Evolutionary conservation across 2,888 invertebrate genomes (phyloP), one percentile per base, ranked within the genome.

Genomic region (Ephialtes manifestator): DNA sequence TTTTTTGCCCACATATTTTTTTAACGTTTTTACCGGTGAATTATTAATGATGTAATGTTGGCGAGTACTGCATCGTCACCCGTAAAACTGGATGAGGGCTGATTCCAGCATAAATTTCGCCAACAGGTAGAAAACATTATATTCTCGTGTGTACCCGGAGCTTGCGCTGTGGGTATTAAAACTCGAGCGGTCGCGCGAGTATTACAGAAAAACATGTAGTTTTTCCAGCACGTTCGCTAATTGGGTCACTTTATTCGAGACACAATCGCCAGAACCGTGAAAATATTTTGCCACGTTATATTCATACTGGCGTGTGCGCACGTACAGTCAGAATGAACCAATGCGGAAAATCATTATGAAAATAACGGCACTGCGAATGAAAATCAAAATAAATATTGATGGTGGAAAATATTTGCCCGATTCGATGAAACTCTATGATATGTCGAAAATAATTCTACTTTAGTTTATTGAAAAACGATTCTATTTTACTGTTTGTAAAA

Each of bases 241-340:
- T 79, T 85, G 85, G 82, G 75, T 85, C 82, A 82, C 71, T 75
- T 55, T 65, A 55, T 70, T 81, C 79, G 71, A 53, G 53, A 35
- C 70, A 68, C 70, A n/a, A 71, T 71, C 51, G 70, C 65, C 75
- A 55, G 53, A 67, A 51, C 20, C 68, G 48, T 43, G 55, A 15
- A 39, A 63, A 65, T 39, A 55, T 55, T 55, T 75, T 65, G 15
- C 13, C 10, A n/a, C 58, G 43, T 46, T 28, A n/a, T 20, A 10
- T 7, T 55, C 35, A n/a, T 39, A 55, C 13, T 8, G 13, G 39
- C 3, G 10, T 58, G 58, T 60, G 68, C n/a, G 46, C 68, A 24
- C 28, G 13, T 20, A 11, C 48, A 11, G 24, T 28, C 28, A 24
- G 15, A n/a, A 28, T 48, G 28, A 24, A 48, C 20, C 68, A 48